Conservation (phyloP, 2,797 vertebrate species). For the Tympanoctomys barrerae region DNA sequence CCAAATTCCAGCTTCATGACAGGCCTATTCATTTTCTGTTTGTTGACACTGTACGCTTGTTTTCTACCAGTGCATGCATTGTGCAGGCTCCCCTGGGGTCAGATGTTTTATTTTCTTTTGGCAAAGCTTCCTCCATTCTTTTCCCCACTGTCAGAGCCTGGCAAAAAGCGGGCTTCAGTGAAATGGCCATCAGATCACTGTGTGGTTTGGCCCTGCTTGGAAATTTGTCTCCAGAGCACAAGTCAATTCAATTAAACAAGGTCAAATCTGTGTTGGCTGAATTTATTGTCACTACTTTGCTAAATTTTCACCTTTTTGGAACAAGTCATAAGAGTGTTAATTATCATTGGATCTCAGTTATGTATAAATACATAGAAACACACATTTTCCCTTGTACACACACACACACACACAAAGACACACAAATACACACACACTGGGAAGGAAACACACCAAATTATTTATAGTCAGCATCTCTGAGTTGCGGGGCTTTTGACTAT, state of each 20-base stretch:
- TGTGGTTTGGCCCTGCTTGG: conserved; percentile 55
- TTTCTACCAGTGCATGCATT: conserved; percentile 61
- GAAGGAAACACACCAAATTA: neutral
- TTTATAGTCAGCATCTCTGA: neutral
- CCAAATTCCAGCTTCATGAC: conserved; percentile 69
- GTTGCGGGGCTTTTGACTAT: neutral
- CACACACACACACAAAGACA: neutral
- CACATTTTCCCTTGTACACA: fast-evolving
- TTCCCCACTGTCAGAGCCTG: conserved; percentile 34
- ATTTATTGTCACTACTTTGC: neutral
- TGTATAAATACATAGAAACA: neutral
- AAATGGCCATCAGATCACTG: conserved; percentile 53
- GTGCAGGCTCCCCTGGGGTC: conserved; percentile 59
- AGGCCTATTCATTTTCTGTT: conserved; percentile 75
- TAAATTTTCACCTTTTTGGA: conserved; percentile 24
- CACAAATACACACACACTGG: neutral
- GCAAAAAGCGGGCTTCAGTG: neutral
- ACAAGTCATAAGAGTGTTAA: neutral
- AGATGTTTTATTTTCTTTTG: conserved; percentile 70
- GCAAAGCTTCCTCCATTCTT: conserved; percentile 63
- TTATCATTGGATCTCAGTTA: neutral
- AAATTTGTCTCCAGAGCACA: conserved; percentile 49
- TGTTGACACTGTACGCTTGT: conserved; percentile 65
- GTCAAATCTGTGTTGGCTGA: conserved; percentile 34
- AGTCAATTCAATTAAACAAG: conserved; percentile 61